phyloP scores from a whole-genome alignment of 2,888 invertebrate species.

The Ametastegia equiseti region DNA sequence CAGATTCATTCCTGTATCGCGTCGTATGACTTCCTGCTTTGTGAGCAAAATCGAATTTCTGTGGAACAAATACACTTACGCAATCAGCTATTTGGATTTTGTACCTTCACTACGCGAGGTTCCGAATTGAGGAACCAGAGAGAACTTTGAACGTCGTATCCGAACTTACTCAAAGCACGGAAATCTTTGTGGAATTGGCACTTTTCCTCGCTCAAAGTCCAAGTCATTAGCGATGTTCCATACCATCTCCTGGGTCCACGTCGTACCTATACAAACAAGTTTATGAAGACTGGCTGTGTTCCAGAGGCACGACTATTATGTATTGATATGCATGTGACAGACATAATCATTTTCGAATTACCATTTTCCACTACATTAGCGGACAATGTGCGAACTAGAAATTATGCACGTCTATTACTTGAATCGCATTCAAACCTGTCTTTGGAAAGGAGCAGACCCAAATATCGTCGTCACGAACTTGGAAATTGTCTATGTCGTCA shows the following conservation, averaged over 20 bases:
- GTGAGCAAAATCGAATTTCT: background rate
- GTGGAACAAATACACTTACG: background rate
- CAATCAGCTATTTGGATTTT: background rate
- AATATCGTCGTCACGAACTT: conserved; percentile 67
- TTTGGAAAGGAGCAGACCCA: conserved; percentile 71
- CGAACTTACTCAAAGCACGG: conserved; percentile 84
- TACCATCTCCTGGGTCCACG: conserved; percentile 88
- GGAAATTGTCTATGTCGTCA: conserved; percentile 60
- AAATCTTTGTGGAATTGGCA: conserved; percentile 79
- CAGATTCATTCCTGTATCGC: conserved; percentile 49
- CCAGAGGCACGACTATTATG: no score
- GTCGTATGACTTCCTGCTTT: background rate
- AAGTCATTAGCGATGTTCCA: conserved; percentile 83
- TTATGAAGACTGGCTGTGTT: no score
- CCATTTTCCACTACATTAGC: no score
- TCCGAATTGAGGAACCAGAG: no score
- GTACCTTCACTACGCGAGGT: no score
- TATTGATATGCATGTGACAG: no score
- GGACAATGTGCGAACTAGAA: no score
- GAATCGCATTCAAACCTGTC: conserved; percentile 69
- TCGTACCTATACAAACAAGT: conserved; percentile 80
- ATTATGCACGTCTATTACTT: no score
- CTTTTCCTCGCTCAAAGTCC: conserved; percentile 79
- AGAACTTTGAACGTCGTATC: background rate
- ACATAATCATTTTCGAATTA: no score